Base-by-base conservation (phyloP, 2,113 vertebrate species). In the Myotis lucifugus region DNA sequence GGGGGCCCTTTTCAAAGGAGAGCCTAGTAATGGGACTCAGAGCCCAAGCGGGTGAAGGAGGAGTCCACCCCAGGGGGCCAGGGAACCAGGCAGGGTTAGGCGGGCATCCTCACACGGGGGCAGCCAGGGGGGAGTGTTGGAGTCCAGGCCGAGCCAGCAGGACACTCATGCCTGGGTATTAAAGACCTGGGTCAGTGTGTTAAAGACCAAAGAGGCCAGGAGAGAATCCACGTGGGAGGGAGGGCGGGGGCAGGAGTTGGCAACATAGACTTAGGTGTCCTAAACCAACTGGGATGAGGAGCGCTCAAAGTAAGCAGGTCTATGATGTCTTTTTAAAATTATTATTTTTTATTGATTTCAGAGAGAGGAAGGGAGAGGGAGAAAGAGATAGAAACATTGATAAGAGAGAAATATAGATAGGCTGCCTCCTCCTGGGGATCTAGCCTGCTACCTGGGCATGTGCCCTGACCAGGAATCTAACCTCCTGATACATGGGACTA, bases 191-290 rank as follows among this genome's bases (percentile, higher is more conserved):
- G 1, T 1, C 17, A 4, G 4, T 2, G 1, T 4, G 19, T 18
- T 10, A n/a, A 61, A 88, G 17, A 56, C 23, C 4, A 21, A 72
- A 11, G 11, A 18, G n/a, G 13, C 2, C 2, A 89, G 25, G 10
- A 37, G 10, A 78, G 21, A 23, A 0, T 37, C 34, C 11, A 0
- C 1, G 0, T 34, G 46, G 18, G 56, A n/a, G 9, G 15, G 32
- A 0, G 13, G 3, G 9, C 7, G 17, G 2, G 6, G 1, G 13
- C 42, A 37, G 6, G 10, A 11, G 3, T 17, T 72, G 27, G 29
- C 18, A 50, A 50, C 54, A 18, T 4, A 56, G 34, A 72, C 52
- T 7, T 54, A 9, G 23, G 10, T 21, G 25, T 56, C 72, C 78
- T 2, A 56, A 88, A 23, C 15, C 67, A 76, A 21, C 25, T 27